phyloP scores from a whole-genome alignment of 2,797 vertebrate species.

The Crypturellus tataupa region DNA sequence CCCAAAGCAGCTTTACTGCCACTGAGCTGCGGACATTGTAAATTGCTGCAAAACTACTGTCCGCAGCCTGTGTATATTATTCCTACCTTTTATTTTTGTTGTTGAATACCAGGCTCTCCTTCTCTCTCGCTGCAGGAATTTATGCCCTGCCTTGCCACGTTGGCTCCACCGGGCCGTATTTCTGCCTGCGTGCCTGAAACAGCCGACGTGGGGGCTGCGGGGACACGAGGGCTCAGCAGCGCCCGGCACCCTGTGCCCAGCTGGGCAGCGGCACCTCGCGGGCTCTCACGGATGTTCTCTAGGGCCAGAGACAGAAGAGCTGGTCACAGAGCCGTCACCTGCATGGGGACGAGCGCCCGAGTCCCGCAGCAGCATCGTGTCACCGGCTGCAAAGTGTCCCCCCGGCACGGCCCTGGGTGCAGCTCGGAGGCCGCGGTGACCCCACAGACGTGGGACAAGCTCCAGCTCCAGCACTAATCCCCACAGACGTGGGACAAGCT shows the following conservation, averaged over 20 bases:
- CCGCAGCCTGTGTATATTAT: background rate
- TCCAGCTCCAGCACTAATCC: too few relatives aligned
- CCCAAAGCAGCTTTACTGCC: background rate
- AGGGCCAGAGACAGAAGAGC: background rate
- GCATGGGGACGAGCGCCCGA: background rate
- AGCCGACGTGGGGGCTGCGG: background rate
- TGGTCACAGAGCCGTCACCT: background rate
- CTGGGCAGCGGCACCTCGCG: background rate
- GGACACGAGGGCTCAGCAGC: background rate
- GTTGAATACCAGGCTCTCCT: background rate
- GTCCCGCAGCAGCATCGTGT: background rate
- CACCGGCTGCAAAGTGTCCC: background rate
- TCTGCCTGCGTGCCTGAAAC: background rate
- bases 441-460: background rate
- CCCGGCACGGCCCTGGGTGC: background rate
- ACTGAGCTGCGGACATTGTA: background rate
- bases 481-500: too few relatives aligned
- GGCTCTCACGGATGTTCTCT: background rate
- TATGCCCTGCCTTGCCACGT: background rate
- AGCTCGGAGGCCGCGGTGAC: background rate
- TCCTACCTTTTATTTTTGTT: background rate
- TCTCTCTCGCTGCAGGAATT: background rate
- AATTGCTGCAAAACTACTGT: background rate
- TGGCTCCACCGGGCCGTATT: background rate
- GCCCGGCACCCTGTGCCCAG: background rate